These are phyloP conservation scores for Brassicogethes aeneus DNA, from an alignment of 2,888 invertebrate genomes.

Conservation along the genomic window DNA sequence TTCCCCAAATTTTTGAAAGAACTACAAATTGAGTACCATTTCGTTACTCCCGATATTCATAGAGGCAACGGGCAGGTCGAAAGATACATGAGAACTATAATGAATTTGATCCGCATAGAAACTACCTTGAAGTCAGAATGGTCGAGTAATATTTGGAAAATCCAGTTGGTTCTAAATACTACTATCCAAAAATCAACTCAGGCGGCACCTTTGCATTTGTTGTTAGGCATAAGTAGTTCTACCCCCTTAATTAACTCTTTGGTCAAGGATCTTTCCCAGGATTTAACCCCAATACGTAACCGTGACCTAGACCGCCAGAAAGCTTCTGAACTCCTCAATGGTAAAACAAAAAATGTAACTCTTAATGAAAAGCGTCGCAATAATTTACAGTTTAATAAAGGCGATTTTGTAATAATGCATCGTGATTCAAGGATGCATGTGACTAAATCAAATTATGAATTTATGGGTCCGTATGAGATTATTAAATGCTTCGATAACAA, in stretches of 20 bases:
- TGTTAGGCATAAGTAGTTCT: conserved; percentile 14
- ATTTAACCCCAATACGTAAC: conserved; percentile 14
- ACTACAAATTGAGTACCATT: conserved; percentile 9
- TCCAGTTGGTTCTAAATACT: conserved; percentile 16
- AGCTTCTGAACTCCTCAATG: conserved; percentile 1
- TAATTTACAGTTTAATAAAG: conserved; percentile 4
- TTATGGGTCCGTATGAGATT: conserved; percentile 11
- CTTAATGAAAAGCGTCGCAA: conserved; percentile 5
- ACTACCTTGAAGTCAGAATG: conserved; percentile 13
- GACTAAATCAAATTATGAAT: conserved; percentile 12
- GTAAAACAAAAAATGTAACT: not conserved
- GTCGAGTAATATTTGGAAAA: conserved; percentile 17
- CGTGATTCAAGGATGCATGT: conserved; percentile 10
- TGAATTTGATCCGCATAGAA: conserved; percentile 4
- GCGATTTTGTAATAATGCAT: conserved; percentile 10
- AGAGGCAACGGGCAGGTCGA: not conserved
- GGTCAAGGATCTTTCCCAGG: conserved; percentile 11
- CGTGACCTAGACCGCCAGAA: conserved; percentile 12
- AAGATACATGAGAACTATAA: conserved; percentile 3
- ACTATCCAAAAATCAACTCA: conserved; percentile 19
- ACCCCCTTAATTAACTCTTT: conserved; percentile 18
- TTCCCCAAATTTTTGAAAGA: conserved; percentile 13
- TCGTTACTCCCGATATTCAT: conserved; percentile 9
- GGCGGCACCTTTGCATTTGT: conserved; percentile 14
- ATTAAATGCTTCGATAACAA: too few species aligned